These are phyloP conservation scores for Neofelis nebulosa DNA, from an alignment of 2,113 vertebrate genomes.

Conservation along the genomic window DNA sequence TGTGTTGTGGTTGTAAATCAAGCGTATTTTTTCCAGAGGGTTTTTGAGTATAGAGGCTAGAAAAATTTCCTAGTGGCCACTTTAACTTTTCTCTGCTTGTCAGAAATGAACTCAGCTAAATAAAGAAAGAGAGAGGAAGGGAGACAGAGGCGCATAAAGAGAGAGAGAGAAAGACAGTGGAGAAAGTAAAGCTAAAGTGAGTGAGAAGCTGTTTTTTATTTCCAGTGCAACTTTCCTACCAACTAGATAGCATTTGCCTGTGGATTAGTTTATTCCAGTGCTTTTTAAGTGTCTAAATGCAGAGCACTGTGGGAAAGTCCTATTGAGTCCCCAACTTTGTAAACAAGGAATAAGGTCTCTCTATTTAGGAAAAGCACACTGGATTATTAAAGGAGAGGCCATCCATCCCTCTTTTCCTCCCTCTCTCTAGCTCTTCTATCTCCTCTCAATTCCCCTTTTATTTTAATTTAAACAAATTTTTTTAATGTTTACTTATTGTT, in stretches of 20 bases:
- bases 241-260: not conserved
- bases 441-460: not conserved
- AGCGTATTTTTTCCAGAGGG: conserved; percentile 57
- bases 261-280: not conserved
- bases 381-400: not conserved
- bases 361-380: not conserved
- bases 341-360: not conserved
- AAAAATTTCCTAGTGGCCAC: conserved; percentile 52
- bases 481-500: too few relatives aligned
- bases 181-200: conserved; percentile 4
- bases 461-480: too few relatives aligned
- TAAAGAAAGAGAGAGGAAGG: not conserved
- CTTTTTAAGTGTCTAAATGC: not conserved
- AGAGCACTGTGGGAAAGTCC: not conserved
- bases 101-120: conserved; percentile 38
- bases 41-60: conserved; percentile 9
- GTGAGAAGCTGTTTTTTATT: not conserved
- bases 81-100: conserved; percentile 55
- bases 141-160: not conserved
- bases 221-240: conserved; percentile 3
- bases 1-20: conserved; percentile 37
- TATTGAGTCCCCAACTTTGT: not conserved
- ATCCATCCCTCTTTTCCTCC: not conserved
- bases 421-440: not conserved
- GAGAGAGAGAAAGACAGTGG: not conserved